These are phyloP conservation scores for Synergus gifuensis DNA, from an alignment of 2,888 invertebrate genomes.

Conservation along the genomic window DNA sequence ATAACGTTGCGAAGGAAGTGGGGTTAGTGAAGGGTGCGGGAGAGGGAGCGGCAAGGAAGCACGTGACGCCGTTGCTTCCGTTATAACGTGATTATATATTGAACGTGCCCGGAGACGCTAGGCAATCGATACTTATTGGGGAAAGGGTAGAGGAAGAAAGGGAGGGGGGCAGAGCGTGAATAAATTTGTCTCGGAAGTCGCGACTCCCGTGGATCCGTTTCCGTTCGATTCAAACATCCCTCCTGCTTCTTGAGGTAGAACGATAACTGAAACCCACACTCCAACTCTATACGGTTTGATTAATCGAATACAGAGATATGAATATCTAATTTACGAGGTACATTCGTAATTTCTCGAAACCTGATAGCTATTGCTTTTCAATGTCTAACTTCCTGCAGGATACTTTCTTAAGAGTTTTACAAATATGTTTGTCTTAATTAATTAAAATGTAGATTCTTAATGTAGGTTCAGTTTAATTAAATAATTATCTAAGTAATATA, in stretches of 20 bases:
- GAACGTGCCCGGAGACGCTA: constrained; percentile 53
- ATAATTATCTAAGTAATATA: no score
- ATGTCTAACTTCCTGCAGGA: neutral
- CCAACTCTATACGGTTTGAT: constrained; percentile 21
- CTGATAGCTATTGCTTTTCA: constrained; percentile 4
- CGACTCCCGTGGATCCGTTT: constrained; percentile 58
- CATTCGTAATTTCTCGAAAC: neutral
- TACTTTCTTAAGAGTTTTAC: neutral
- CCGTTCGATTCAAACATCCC: constrained; percentile 58
- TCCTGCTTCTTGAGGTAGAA: constrained; percentile 40
- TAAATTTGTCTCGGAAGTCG: constrained; percentile 72
- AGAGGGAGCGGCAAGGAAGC: constrained; percentile 52
- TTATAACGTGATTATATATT: constrained; percentile 72
- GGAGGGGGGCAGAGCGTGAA: constrained; percentile 62
- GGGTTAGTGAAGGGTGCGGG: neutral
- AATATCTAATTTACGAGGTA: constrained; percentile 26
- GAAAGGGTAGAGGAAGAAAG: constrained; percentile 46
- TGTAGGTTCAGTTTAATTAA: no score
- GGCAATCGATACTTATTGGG: constrained; percentile 70
- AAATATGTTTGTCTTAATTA: neutral
- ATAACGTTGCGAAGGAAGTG: constrained; percentile 55
- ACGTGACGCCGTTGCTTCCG: constrained; percentile 63
- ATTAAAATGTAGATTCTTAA: neutral
- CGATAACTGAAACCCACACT: constrained; percentile 1
- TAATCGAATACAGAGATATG: constrained; percentile 33